Percentiles rank a stretch among this genome's conserved stretches.
phyloP scores from a whole-genome alignment of 2,113 vertebrate species.

The Jacana jacana region DNA sequence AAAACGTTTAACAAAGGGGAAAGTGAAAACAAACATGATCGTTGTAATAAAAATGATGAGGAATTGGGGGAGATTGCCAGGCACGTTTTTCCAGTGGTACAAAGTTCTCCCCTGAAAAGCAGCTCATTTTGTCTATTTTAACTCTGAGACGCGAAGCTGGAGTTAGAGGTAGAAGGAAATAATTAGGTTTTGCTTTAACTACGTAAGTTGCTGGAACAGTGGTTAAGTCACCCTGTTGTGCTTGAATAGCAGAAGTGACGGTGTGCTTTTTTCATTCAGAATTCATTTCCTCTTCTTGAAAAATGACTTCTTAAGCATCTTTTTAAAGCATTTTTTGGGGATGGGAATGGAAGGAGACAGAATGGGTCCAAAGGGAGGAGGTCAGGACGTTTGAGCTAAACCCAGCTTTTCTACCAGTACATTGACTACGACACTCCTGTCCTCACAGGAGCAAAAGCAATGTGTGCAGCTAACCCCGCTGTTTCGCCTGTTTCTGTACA shows the following conservation, averaged over 20 bases:
- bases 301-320: neutral
- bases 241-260: neutral
- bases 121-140: neutral
- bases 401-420: neutral
- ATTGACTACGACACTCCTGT: neutral
- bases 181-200: slow-evolving; percentile 21
- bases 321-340: neutral
- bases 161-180: slow-evolving; percentile 4
- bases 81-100: neutral
- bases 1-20: slow-evolving; percentile 57
- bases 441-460: neutral
- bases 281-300: neutral
- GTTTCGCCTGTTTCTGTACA: neutral
- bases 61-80: slow-evolving; percentile 37
- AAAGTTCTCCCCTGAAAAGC: slow-evolving; percentile 13
- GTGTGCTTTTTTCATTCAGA: neutral
- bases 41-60: slow-evolving; percentile 56
- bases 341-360: neutral
- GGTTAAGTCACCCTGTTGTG: neutral
- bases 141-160: neutral
- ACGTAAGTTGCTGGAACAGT: neutral
- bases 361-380: neutral
- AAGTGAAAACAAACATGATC: slow-evolving; percentile 70
- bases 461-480: neutral
- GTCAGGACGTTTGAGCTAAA: neutral